A percentile compares a stretch with the other conserved stretches of the same genome.
Evolutionary conservation across 1,140 invertebrate species (phyloP).

Genomic region (Dendrolimus kikuchii): DNA sequence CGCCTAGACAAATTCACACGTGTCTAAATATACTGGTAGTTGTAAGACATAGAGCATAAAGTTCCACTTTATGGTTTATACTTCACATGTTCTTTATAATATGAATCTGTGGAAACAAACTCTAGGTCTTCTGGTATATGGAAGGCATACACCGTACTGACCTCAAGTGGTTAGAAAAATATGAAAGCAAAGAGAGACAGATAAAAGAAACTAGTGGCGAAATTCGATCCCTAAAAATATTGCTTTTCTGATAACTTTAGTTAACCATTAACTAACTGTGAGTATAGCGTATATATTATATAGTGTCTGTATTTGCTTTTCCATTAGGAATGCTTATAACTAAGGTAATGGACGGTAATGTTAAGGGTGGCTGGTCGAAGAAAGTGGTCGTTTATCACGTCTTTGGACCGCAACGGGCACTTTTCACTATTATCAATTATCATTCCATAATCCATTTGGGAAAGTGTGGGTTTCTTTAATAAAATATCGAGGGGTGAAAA

Average conservation of each 20-base stretch:
- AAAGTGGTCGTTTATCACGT: constrained; percentile 25
- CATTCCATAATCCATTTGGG: constrained; percentile 27
- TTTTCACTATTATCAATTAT: constrained; percentile 26
- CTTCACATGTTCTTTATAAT: too few relatives aligned
- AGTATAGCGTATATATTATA: background rate
- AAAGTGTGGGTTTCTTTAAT: constrained; percentile 6
- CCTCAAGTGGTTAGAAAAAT: too few relatives aligned
- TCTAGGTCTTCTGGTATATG: too few relatives aligned
- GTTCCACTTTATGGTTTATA: too few relatives aligned
- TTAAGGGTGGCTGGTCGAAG: constrained; percentile 28
- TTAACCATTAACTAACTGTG: constrained; percentile 1
- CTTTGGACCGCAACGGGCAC: constrained; percentile 24
- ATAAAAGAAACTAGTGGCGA: too few relatives aligned
- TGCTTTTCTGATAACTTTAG: background rate
- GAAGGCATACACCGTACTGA: too few relatives aligned
- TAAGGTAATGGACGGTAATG: constrained; percentile 23
- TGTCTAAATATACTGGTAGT: too few relatives aligned
- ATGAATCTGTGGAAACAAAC: too few relatives aligned
- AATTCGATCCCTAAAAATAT: too few relatives aligned
- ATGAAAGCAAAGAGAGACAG: too few relatives aligned
- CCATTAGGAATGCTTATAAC: background rate
- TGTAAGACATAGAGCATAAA: too few relatives aligned
- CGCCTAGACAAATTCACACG: too few relatives aligned
- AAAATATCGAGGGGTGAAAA: constrained; percentile 1
- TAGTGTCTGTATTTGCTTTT: background rate